Conservation (phyloP, 1,140 invertebrate species). For the Leguminivora glycinivorella region DNA sequence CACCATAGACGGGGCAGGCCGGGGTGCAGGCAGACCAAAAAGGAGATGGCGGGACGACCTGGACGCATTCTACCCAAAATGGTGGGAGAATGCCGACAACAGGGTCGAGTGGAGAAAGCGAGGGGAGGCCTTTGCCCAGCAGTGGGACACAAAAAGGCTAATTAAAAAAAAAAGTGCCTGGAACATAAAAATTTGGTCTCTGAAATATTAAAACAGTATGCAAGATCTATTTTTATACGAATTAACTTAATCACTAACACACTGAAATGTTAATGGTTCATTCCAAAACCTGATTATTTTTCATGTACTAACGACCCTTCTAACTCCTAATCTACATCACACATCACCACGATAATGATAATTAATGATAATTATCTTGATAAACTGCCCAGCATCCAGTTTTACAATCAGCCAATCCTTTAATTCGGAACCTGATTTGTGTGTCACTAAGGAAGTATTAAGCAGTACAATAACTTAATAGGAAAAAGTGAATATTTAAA, state of each 20-base stretch:
- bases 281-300: neutral
- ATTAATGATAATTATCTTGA: neutral
- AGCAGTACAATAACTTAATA: neutral
- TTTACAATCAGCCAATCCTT: conserved; percentile 19
- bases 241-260: neutral
- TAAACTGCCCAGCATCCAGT: conserved; percentile 16
- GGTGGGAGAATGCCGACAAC: no score
- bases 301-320: neutral
- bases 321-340: neutral
- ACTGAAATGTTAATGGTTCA: neutral
- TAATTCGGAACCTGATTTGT: conserved; percentile 23
- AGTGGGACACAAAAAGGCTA: no score
- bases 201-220: no score
- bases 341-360: conserved; percentile 1
- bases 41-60: no score
- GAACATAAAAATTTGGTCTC: no score
- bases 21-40: no score
- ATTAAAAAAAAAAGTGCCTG: no score
- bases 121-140: no score
- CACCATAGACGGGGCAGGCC: no score
- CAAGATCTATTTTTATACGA: no score
- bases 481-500: neutral
- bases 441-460: neutral
- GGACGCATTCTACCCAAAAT: no score
- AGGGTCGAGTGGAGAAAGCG: no score